Evolutionary conservation across 2,797 vertebrate species (phyloP), one percentile per base, ranked within the genome.

Genomic region (Ateles fusciceps): DNA sequence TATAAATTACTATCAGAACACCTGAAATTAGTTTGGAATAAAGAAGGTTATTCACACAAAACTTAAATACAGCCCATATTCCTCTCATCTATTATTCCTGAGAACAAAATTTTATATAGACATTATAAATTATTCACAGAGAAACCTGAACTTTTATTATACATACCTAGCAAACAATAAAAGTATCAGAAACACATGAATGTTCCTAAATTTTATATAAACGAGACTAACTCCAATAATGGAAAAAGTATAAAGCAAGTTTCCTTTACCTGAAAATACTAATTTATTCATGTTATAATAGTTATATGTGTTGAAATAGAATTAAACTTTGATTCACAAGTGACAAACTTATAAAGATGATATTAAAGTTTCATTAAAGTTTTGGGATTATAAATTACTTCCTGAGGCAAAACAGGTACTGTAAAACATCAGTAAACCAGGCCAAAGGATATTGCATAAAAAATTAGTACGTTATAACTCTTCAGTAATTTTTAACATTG

Each of bases 71-170:
- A 22, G 74, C 24, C 26, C 61, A 91, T 89, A 97, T 79, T 85
- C 17, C 12, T 91, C 64, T 97, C 95, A 94, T 95, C 48, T 93
- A 97, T 86, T 94, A 97, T 96, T 97, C 11, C 83, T 95, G 52
- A 96, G 94, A 94, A 94, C 55, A 96, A 96, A 96, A 79, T 94
- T 97, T 85, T 92, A 88, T 80, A 72, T 50, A 93, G 89, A 75
- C 46, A 64, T 76, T 39, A 95, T 85, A 88, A 96, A 96, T 96
- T 96, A 97, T 95, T 97, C 86, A 97, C 55, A 95, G 46, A 97
- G 68, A 95, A 95, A 78, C 11, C 36, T 96, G 50, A 96, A 92
- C 84, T 92, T 97, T 59, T 26, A 71, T 74, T 94, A 88, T 48
- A 85, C 36, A 80, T 22, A 95, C 17, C 85, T 12, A 85, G 44